These are phyloP conservation scores for Borostomias antarcticus DNA, from an alignment of 2,797 vertebrate species.

Conservation along the genomic window DNA sequence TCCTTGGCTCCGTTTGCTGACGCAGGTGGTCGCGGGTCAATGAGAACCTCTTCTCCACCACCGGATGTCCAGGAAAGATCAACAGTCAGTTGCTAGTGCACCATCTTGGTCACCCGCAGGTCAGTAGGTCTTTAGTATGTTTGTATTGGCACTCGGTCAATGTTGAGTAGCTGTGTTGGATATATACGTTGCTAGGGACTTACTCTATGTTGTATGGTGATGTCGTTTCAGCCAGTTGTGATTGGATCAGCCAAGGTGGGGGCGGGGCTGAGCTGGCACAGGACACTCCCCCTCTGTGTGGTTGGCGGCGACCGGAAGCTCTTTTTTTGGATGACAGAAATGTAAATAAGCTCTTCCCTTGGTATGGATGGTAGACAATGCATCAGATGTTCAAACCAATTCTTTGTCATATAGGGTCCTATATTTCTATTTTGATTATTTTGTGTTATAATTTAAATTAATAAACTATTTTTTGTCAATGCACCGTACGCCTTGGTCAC, in stretches of 20 bases:
- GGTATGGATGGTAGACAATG: constrained; percentile 1
- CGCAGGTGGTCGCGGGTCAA: constrained; percentile 90
- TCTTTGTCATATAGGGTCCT: constrained; percentile 7
- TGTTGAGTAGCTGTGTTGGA: too few species aligned
- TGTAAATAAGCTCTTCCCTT: constrained; percentile 70
- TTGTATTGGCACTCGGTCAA: neutral
- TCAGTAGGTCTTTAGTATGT: constrained; percentile 61
- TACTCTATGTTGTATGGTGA: neutral
- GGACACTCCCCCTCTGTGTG: constrained; percentile 90
- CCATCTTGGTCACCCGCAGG: constrained; percentile 95
- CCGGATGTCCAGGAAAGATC: constrained; percentile 94
- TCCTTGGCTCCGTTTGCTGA: constrained; percentile 1
- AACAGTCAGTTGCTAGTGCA: constrained; percentile 89
- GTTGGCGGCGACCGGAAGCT: constrained; percentile 92
- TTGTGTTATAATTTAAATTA: constrained; percentile 37
- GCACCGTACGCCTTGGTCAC: constrained; percentile 28
- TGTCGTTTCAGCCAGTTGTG: constrained; percentile 84
- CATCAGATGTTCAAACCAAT: neutral
- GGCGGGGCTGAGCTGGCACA: constrained; percentile 94
- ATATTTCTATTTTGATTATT: constrained; percentile 43
- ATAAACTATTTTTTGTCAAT: constrained; percentile 69
- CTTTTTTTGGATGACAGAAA: constrained; percentile 95
- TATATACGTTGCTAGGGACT: neutral
- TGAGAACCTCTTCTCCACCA: constrained; percentile 94
- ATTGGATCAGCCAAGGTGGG: constrained; percentile 85